Percentiles rank a stretch among this genome's conserved stretches.
Evolutionary conservation across 1,140 invertebrate genomes (phyloP).

Genomic region (Oedothorax gibbosus): DNA sequence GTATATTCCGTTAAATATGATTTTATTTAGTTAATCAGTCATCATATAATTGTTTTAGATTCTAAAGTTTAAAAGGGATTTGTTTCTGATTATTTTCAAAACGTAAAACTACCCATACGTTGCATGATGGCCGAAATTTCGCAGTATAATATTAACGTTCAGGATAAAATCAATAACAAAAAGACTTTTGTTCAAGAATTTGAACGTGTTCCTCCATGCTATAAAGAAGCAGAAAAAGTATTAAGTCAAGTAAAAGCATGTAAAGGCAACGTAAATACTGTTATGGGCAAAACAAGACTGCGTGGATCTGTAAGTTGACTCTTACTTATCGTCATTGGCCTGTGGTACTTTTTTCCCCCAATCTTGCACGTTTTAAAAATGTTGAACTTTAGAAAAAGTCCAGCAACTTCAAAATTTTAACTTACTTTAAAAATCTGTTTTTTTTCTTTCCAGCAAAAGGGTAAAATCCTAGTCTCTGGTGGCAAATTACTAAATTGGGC

Average conservation of each 20-base stretch:
- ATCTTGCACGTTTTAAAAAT: not conserved
- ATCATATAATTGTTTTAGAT: no score
- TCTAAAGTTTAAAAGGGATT: no score
- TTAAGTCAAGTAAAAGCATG: conserved; percentile 76
- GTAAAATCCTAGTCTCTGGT: not conserved
- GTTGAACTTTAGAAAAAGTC: not conserved
- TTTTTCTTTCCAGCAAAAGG: not conserved
- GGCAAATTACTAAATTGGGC: not conserved
- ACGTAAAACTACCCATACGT: no score
- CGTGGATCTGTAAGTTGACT: conserved; percentile 11
- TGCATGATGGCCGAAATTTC: no score
- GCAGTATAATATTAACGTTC: no score
- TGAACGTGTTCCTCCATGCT: conserved; percentile 77
- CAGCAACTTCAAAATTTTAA: no score
- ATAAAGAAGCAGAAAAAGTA: conserved; percentile 78
- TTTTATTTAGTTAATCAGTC: no score
- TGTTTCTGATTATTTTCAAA: no score
- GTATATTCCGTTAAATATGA: no score
- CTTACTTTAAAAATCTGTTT: not conserved
- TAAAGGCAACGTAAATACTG: conserved; percentile 77
- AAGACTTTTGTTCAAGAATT: no score
- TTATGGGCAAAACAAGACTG: conserved; percentile 15
- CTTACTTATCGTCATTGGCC: not conserved
- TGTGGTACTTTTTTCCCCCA: not conserved
- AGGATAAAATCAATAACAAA: no score